A percentile compares a stretch with the other conserved stretches of the same genome.
phyloP scores from a whole-genome alignment of 2,797 vertebrate species.

The Discoglossus pictus region DNA sequence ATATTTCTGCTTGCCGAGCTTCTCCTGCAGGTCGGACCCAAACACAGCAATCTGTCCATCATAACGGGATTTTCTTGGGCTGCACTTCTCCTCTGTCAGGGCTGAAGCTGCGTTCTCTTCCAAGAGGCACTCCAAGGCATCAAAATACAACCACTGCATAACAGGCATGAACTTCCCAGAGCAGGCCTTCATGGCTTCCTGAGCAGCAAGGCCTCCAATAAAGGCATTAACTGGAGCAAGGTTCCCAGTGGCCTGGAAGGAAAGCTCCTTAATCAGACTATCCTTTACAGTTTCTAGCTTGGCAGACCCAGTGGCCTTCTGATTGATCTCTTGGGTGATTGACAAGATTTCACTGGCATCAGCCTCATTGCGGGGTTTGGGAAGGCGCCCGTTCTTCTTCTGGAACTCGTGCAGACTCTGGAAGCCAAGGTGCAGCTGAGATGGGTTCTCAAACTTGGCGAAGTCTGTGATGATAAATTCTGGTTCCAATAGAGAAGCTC shows the following conservation, averaged over 20 bases:
- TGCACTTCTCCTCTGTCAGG: slow-evolving; percentile 83
- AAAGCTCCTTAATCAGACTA: slow-evolving; percentile 79
- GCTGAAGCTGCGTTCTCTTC: slow-evolving; percentile 72
- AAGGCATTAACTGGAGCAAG: slow-evolving; percentile 90
- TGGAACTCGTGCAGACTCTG: slow-evolving; percentile 86
- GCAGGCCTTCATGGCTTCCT: slow-evolving; percentile 97
- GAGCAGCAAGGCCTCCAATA: slow-evolving; percentile 90
- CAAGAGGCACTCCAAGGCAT: slow-evolving; percentile 87
- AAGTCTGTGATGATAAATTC: slow-evolving; percentile 88
- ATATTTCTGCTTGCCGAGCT: slow-evolving; percentile 83
- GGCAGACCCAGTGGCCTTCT: slow-evolving; percentile 64
- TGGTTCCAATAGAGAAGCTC: slow-evolving; percentile 79
- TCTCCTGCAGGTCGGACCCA: slow-evolving; percentile 84
- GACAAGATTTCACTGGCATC: slow-evolving; percentile 80
- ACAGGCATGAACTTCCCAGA: slow-evolving; percentile 93
- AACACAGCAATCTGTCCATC: slow-evolving; percentile 94
- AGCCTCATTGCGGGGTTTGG: slow-evolving; percentile 80
- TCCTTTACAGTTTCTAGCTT: slow-evolving; percentile 79
- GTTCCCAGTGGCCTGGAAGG: slow-evolving; percentile 82
- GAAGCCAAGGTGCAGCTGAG: slow-evolving; percentile 84
- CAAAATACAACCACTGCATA: slow-evolving; percentile 93
- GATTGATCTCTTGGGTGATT: slow-evolving; percentile 76
- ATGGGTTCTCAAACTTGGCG: slow-evolving; percentile 85
- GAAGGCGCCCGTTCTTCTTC: slow-evolving; percentile 77
- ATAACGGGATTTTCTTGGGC: slow-evolving; percentile 85